Conservation (phyloP, 2,888 invertebrate species). For the Nipponacmea schrenckii region DNA sequence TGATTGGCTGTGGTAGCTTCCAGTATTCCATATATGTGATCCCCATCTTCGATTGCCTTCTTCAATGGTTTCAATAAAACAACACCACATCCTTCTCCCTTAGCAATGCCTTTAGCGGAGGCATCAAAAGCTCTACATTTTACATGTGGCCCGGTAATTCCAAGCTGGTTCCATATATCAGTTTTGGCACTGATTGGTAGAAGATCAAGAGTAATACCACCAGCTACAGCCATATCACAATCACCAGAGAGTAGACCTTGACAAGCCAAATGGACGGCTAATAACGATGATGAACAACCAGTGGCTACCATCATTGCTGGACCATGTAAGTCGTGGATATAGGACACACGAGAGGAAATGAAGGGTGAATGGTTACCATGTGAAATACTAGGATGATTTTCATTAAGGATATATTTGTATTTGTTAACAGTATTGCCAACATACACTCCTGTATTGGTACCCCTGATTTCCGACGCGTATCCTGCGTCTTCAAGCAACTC, state of each 20-base stretch:
- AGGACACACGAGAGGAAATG: constrained; percentile 9
- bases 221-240: constrained; percentile 26
- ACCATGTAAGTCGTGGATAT: constrained; percentile 1
- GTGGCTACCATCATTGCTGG: constrained; percentile 13
- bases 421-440: constrained; percentile 22
- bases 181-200: constrained; percentile 18
- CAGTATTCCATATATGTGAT: constrained; percentile 16
- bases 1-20: constrained; percentile 19
- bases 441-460: constrained; percentile 23
- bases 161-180: constrained; percentile 17
- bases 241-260: constrained; percentile 13
- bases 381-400: constrained; percentile 8
- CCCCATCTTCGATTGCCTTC: constrained; percentile 19
- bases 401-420: constrained; percentile 20
- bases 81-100: constrained; percentile 21
- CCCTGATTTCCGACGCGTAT: constrained; percentile 15
- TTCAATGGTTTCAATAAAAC: constrained; percentile 18
- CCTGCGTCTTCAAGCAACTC: constrained; percentile 21
- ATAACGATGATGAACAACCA: constrained; percentile 10
- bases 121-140: constrained; percentile 25
- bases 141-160: constrained; percentile 12
- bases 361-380: constrained; percentile 4
- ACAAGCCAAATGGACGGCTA: constrained; percentile 13
- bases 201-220: constrained; percentile 21
- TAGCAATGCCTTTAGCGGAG: constrained; percentile 15